These are phyloP conservation scores for Cheilosia pagana DNA, from an alignment of 2,888 invertebrate species.

Conservation along the genomic window DNA sequence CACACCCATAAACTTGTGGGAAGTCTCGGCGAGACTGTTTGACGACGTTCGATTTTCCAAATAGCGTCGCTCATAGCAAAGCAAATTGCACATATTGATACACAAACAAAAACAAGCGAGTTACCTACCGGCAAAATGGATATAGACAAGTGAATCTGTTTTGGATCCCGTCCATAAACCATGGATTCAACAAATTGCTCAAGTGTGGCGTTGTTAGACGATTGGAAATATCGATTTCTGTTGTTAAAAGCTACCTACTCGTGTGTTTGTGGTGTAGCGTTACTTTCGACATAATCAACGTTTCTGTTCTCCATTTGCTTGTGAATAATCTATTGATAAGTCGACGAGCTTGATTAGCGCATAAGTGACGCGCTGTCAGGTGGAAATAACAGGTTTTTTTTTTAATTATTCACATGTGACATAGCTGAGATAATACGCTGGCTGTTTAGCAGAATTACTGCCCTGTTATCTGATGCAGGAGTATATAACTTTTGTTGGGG, in stretches of 20 bases:
- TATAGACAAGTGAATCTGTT: neutral
- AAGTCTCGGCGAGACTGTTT: neutral
- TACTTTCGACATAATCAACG: too few species aligned
- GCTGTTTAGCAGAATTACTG: too few species aligned
- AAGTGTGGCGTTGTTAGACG: too few species aligned
- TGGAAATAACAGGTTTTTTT: neutral
- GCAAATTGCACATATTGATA: too few species aligned
- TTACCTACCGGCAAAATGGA: neutral
- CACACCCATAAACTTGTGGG: neutral
- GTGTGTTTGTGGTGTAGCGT: neutral
- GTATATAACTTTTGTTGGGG: too few species aligned
- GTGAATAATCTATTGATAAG: neutral
- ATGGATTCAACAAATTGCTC: neutral
- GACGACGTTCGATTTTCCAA: constrained; percentile 1
- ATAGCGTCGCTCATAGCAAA: neutral
- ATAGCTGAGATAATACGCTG: constrained; percentile 1
- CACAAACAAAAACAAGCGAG: neutral
- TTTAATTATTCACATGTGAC: neutral
- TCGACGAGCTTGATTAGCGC: neutral
- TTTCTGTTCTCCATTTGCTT: neutral
- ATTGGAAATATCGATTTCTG: neutral
- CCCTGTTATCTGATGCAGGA: too few species aligned
- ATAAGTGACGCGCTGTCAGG: neutral
- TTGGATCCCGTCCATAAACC: neutral
- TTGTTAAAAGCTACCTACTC: neutral